phyloP scores from a whole-genome alignment of 2,888 invertebrate genomes.

The Melanostoma mellinum region DNA sequence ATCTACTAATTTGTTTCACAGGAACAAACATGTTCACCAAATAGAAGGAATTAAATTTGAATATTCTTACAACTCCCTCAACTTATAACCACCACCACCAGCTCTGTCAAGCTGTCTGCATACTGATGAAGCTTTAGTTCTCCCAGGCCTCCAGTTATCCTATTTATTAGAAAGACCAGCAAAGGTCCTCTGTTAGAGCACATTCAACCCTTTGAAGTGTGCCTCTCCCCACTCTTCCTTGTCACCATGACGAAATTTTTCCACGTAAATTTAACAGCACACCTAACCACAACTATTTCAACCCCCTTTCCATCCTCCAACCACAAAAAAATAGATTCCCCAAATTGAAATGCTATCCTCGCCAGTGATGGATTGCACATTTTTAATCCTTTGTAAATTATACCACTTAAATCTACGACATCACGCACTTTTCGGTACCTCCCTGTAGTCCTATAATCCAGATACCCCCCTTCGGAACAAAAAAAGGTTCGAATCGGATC shows the following conservation, averaged over 20 bases:
- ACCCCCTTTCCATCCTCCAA: neutral
- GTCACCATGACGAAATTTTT: slow-evolving; percentile 42
- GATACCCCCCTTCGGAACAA: neutral
- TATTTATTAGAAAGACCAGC: slow-evolving; percentile 1
- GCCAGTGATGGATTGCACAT: slow-evolving; percentile 73
- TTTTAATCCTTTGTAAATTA: slow-evolving; percentile 77
- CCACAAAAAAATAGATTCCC: slow-evolving; percentile 6
- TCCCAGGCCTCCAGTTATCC: neutral
- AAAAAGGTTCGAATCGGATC: slow-evolving; percentile 32
- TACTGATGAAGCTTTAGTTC: neutral
- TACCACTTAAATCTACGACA: slow-evolving; percentile 76
- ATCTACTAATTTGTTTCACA: too few relatives aligned
- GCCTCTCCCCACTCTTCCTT: neutral
- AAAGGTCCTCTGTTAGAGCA: neutral
- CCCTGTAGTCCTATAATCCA: neutral
- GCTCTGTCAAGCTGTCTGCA: neutral
- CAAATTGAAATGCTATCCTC: slow-evolving; percentile 72
- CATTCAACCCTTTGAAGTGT: slow-evolving; percentile 22
- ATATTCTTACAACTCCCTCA: too few relatives aligned
- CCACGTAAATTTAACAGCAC: slow-evolving; percentile 63
- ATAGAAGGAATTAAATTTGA: too few relatives aligned
- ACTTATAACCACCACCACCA: too few relatives aligned
- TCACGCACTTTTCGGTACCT: slow-evolving; percentile 64
- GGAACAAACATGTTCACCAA: too few relatives aligned
- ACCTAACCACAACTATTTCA: slow-evolving; percentile 67